Conservation (phyloP, 2,888 invertebrate species). For the Cantharis lateralis region DNA sequence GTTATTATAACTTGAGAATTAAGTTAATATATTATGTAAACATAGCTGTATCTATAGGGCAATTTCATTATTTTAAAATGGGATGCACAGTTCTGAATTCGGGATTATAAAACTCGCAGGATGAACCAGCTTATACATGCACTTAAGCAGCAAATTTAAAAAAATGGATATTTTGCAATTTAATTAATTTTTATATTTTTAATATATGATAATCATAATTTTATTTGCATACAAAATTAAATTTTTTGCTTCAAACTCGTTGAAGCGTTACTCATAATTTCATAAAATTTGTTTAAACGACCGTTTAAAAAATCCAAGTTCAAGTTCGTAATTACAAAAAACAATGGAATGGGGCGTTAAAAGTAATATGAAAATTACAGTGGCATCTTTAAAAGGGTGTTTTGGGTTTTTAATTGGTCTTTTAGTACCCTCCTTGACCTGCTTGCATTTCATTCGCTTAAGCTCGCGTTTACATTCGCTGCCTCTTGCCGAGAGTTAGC, state of each 20-base stretch:
- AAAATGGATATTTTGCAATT: not conserved
- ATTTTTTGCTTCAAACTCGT: not conserved
- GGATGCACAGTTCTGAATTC: no score
- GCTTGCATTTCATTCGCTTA: constrained; percentile 47
- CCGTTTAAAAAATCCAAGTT: constrained; percentile 6
- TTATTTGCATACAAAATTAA: not conserved
- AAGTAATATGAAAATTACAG: not conserved
- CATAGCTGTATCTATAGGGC: no score
- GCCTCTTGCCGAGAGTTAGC: constrained; percentile 44
- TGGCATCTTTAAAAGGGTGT: constrained; percentile 18
- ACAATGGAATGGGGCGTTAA: not conserved
- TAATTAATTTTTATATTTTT: not conserved
- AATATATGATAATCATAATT: not conserved
- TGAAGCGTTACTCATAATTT: not conserved
- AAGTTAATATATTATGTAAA: no score
- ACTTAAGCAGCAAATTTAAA: not conserved
- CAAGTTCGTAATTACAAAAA: constrained; percentile 1
- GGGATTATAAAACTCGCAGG: not conserved
- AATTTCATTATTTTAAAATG: no score
- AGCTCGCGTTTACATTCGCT: constrained; percentile 42
- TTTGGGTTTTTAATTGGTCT: constrained; percentile 6
- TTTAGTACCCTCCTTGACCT: constrained; percentile 49
- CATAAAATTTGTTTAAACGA: not conserved
- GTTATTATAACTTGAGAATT: no score
- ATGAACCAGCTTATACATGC: no score